These are phyloP conservation scores for Ataeniobius toweri DNA, from an alignment of 2,797 vertebrate genomes.

Conservation along the genomic window DNA sequence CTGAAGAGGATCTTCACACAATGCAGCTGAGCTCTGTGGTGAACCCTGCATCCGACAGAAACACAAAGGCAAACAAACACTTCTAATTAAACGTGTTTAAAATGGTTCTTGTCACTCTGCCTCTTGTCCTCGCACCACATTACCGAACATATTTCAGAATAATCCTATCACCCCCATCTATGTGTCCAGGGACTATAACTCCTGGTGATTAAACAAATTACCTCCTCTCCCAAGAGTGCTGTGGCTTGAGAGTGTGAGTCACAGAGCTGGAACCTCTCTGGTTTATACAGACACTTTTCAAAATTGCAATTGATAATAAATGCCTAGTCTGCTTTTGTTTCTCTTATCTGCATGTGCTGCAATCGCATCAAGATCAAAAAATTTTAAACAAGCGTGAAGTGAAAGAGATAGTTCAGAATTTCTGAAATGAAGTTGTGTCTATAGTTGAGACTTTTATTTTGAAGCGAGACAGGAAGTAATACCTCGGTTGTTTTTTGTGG, in stretches of 20 bases:
- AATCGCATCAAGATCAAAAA: constrained; percentile 45
- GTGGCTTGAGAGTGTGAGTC: constrained; percentile 63
- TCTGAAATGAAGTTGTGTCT: neutral
- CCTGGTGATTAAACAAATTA: constrained; percentile 77
- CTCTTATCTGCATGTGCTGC: constrained; percentile 22
- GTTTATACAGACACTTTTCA: constrained; percentile 60
- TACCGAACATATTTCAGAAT: constrained; percentile 48
- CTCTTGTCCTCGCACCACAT: constrained; percentile 19
- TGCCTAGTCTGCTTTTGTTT: constrained; percentile 55
- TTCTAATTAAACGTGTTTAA: constrained; percentile 69
- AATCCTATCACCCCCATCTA: constrained; percentile 51
- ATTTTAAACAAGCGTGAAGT: constrained; percentile 64
- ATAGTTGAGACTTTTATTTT: neutral
- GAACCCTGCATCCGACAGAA: constrained; percentile 64
- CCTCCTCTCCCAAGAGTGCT: constrained; percentile 64
- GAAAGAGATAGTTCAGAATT: constrained; percentile 32
- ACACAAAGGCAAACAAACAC: constrained; percentile 62
- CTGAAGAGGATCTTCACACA: constrained; percentile 66
- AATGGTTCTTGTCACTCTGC: constrained; percentile 44
- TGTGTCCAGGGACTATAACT: constrained; percentile 66
- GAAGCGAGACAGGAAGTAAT: neutral
- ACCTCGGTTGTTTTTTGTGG: neutral
- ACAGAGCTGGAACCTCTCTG: constrained; percentile 58
- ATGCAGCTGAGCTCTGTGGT: constrained; percentile 56
- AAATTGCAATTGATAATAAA: constrained; percentile 72